Evolutionary conservation across 1,140 invertebrate species (phyloP), one percentile per base, ranked within the genome.

Genomic region (Drosophila baimaii): DNA sequence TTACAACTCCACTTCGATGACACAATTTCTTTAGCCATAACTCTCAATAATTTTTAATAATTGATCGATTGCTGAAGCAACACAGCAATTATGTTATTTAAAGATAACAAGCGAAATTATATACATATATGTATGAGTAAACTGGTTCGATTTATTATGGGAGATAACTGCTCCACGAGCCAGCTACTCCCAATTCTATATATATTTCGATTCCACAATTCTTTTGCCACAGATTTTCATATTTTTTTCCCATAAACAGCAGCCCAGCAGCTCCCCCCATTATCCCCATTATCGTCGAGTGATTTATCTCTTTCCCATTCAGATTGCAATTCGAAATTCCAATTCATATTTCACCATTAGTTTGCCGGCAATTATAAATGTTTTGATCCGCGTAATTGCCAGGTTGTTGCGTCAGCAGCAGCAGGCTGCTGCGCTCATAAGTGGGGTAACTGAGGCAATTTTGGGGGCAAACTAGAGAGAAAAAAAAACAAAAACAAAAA

Each of bases 311-410:
- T 69, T 29, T 66, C 12, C 47, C 59, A 69, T 69, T 44, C 61
- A 23, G 46, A 69, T 65, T 51, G 61, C 65, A 49, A 69, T 51
- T 69, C 46, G 10, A 43, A 69, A 46, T 47, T 51, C 64, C 68
- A 52, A 71, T 37, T 70, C 68, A 70, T 70, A 70, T 71, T 71
- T 71, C 68, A 57, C 43, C 51, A 71, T 70, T 70, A 29, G 68
- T 29, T 33, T 25, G 65, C 65, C 31, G 64, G 68, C 68, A 71
- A 70, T 71, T 71, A 71, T 57, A 71, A 71, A 70, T 70, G 68
- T 71, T 71, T 71, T 71, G 68, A 71, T 71, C 33, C 68, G 47
- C 35, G 68, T 71, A 71, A 70, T 70, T 68, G 66, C 63, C 66
- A 25, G 65, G n/a, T n/a, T n/a, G n/a, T 71, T 71, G 66, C 68